These are phyloP conservation scores for Champsocephalus gunnari DNA, from an alignment of 2,797 vertebrate species.

Conservation along the genomic window DNA sequence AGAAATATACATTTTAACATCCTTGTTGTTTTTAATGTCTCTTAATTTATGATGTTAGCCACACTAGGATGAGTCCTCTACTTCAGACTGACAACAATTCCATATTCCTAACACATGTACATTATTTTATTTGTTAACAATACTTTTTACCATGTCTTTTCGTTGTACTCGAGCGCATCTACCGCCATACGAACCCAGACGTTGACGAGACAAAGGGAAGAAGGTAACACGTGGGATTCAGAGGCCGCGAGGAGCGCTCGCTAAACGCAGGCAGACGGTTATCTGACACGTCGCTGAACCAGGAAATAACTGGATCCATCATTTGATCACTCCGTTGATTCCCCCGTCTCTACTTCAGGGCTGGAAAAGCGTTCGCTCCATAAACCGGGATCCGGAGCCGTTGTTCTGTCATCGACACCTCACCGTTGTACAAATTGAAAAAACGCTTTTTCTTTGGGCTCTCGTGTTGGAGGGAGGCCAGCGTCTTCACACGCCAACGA, in stretches of 20 bases:
- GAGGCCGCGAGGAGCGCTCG: conserved; percentile 24
- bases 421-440: conserved; percentile 59
- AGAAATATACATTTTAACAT: no score
- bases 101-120: no score
- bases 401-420: conserved; percentile 53
- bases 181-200: background rate
- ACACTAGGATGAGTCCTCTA: no score
- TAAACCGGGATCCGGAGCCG: conserved; percentile 52
- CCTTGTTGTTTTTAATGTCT: no score
- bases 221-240: conserved; percentile 5
- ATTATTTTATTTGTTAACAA: no score
- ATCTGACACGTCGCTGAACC: conserved; percentile 76
- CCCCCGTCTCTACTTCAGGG: conserved; percentile 60
- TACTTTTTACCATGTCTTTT: no score
- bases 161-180: background rate
- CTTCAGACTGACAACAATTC: no score
- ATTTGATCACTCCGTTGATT: conserved; percentile 75
- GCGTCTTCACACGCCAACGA: conserved; percentile 55
- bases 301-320: conserved; percentile 68
- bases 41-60: no score
- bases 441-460: conserved; percentile 56
- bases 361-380: conserved; percentile 44
- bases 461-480: conserved; percentile 61
- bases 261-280: conserved; percentile 45
- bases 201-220: background rate